Evolutionary conservation across 2,888 invertebrate species (phyloP).

Genomic region (Tenthredo livida): DNA sequence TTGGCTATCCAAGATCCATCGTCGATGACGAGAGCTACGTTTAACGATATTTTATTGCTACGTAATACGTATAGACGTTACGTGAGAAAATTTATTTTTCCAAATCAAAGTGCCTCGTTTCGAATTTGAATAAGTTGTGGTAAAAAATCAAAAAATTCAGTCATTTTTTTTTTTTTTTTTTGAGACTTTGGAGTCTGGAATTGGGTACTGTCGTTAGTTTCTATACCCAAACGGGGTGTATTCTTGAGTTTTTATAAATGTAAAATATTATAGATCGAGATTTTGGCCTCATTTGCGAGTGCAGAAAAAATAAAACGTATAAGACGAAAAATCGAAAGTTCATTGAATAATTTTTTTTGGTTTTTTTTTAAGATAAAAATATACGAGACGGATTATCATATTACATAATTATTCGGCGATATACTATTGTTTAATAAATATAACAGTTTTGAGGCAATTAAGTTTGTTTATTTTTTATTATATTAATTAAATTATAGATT

Average conservation of each 20-base stretch:
- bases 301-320: not conserved
- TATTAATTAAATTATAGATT: slow-evolving; percentile 22
- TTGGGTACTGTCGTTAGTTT: slow-evolving; percentile 3
- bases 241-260: not conserved
- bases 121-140: not conserved
- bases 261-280: not conserved
- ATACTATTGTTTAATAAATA: not conserved
- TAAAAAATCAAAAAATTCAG: slow-evolving; percentile 1
- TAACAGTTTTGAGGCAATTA: slow-evolving; percentile 2
- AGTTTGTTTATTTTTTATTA: slow-evolving; percentile 6
- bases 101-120: not conserved
- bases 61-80: not conserved
- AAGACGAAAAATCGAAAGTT: not conserved
- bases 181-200: not conserved
- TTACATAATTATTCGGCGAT: not conserved
- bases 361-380: not conserved
- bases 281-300: not conserved
- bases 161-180: not conserved
- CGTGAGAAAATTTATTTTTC: not conserved
- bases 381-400: not conserved
- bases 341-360: not conserved
- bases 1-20: slow-evolving; percentile 74
- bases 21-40: slow-evolving; percentile 77
- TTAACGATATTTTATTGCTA: slow-evolving; percentile 60
- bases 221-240: not conserved